Evolutionary conservation across 2,888 invertebrate species (phyloP).

Genomic region (Pristionchus japonicus): DNA sequence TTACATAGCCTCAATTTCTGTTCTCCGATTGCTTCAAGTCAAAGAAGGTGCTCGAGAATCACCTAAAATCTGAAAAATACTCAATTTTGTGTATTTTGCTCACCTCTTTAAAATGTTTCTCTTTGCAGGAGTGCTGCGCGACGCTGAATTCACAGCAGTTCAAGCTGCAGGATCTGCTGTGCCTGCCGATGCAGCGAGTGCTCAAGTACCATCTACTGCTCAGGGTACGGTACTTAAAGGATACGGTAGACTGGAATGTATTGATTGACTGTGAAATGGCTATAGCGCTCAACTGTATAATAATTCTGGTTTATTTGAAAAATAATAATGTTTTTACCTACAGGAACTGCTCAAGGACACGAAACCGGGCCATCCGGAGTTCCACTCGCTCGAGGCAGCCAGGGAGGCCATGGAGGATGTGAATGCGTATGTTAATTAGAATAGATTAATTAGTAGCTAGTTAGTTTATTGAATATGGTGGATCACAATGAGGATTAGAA

Average conservation of each 20-base stretch:
- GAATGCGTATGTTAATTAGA: slow-evolving; percentile 52
- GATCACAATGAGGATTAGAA: too few species aligned
- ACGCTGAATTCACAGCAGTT: slow-evolving; percentile 88
- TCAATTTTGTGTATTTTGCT: too few species aligned
- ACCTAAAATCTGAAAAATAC: too few species aligned
- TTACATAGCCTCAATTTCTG: too few species aligned
- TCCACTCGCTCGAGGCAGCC: slow-evolving; percentile 86
- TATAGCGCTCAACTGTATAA: too few species aligned
- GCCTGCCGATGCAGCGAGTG: slow-evolving; percentile 98
- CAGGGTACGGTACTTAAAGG: slow-evolving; percentile 79
- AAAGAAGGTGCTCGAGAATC: too few species aligned
- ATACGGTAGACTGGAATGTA: neutral
- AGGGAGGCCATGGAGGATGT: slow-evolving; percentile 75
- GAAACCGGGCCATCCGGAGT: slow-evolving; percentile 84
- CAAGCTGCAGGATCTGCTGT: slow-evolving; percentile 92
- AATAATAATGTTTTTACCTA: slow-evolving; percentile 32
- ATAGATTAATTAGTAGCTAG: too few species aligned
- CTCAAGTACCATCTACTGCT: slow-evolving; percentile 95
- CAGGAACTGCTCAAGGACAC: slow-evolving; percentile 78
- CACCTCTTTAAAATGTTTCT: too few species aligned
- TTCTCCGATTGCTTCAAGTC: too few species aligned
- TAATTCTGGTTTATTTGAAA: too few species aligned
- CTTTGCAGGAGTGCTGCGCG: slow-evolving; percentile 88
- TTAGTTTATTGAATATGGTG: too few species aligned
- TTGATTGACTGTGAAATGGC: too few species aligned